A percentile compares a stretch with the other conserved stretches of the same genome.
These are phyloP conservation scores for Chloroceryle aenea DNA, from an alignment of 2,113 vertebrate species.

Conservation along the genomic window DNA sequence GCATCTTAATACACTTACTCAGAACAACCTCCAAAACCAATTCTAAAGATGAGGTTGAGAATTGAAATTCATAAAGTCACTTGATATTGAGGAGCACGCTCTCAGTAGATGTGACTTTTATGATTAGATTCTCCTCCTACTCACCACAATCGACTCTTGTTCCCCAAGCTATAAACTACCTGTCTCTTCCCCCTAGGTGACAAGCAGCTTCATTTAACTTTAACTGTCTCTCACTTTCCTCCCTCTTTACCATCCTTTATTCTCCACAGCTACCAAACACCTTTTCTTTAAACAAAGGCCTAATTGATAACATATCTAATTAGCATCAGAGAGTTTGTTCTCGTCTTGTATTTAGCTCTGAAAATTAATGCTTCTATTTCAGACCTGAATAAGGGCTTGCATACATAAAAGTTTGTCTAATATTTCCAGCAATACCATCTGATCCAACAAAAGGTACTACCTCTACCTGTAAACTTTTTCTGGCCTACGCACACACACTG, in stretches of 20 bases:
- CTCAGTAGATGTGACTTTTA: constrained; percentile 33
- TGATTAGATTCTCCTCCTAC: constrained; percentile 58
- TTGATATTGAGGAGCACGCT: constrained; percentile 9
- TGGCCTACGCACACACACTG: fast-evolving
- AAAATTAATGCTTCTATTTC: constrained; percentile 60
- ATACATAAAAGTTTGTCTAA: background rate
- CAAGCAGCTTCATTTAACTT: constrained; percentile 48
- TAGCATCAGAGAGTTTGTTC: constrained; percentile 38
- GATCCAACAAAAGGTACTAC: background rate
- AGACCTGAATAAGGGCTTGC: background rate
- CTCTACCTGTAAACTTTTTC: background rate
- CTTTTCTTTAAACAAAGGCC: constrained; percentile 47
- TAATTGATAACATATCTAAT: constrained; percentile 49
- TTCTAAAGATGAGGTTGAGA: background rate
- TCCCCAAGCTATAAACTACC: constrained; percentile 55
- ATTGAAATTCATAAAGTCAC: constrained; percentile 27
- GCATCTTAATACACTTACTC: background rate
- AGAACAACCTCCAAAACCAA: background rate
- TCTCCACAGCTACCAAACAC: background rate
- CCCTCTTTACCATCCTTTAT: constrained; percentile 14
- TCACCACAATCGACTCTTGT: constrained; percentile 25
- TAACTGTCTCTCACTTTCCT: constrained; percentile 27
- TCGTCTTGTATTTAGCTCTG: constrained; percentile 32
- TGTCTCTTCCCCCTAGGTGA: constrained; percentile 37
- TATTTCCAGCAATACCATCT: background rate